A percentile compares a stretch with the other conserved stretches of the same genome.
Evolutionary conservation across 2,797 vertebrate species (phyloP).

Genomic region (Glyptemys insculpta): DNA sequence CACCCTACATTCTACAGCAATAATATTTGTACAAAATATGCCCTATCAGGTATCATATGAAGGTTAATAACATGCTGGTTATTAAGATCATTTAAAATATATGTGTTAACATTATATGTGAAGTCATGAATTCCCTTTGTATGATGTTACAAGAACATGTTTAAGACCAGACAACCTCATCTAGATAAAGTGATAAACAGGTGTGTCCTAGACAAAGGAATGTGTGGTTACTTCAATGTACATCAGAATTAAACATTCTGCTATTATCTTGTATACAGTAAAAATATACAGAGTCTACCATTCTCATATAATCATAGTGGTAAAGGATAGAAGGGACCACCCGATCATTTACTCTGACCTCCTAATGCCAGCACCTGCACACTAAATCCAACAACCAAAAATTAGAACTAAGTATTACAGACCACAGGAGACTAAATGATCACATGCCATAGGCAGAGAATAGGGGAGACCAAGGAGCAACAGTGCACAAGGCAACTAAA

Average conservation of each 20-base stretch:
- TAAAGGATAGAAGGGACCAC: too few species aligned
- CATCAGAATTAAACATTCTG: neutral
- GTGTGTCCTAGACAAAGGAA: neutral
- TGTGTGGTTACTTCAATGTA: neutral
- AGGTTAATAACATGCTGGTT: neutral
- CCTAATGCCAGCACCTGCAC: too few species aligned
- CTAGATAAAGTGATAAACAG: neutral
- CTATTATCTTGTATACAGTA: neutral
- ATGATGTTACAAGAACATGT: neutral
- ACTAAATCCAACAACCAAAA: too few species aligned
- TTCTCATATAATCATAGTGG: neutral
- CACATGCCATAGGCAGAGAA: too few species aligned
- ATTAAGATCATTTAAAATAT: neutral
- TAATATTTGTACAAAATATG: neutral
- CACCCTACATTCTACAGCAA: neutral
- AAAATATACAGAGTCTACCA: neutral
- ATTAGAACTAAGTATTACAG: too few species aligned
- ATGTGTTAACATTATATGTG: neutral
- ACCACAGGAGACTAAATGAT: too few species aligned
- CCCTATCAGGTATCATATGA: neutral
- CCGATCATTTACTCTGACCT: too few species aligned
- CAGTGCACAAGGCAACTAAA: too few species aligned
- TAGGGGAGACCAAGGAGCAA: too few species aligned
- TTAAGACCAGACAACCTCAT: neutral
- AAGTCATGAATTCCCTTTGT: neutral